Conservation (phyloP, 2,888 invertebrate species). For the Sylvicola cinctus region DNA sequence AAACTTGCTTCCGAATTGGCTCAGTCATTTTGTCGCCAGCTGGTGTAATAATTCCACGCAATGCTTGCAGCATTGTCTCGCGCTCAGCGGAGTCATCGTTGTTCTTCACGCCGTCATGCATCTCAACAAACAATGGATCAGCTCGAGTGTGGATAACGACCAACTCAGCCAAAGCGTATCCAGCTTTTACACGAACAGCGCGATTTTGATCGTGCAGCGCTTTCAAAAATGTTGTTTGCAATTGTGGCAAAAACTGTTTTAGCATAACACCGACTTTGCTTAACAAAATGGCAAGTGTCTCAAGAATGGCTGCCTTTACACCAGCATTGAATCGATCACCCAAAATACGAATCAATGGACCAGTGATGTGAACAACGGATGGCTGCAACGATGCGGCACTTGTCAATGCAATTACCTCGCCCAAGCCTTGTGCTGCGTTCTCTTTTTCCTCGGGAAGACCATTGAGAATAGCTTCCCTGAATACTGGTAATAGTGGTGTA, state of each 20-base stretch:
- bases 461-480: conserved; percentile 89
- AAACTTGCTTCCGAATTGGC: conserved; percentile 49
- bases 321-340: conserved; percentile 87
- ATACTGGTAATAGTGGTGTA: conserved; percentile 80
- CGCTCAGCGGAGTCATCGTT: conserved; percentile 67
- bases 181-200: conserved; percentile 74
- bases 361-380: conserved; percentile 92
- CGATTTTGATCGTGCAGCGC: conserved; percentile 79
- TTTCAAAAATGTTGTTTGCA: conserved; percentile 95
- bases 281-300: conserved; percentile 79
- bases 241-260: conserved; percentile 94
- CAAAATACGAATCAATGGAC: conserved; percentile 90
- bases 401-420: conserved; percentile 39
- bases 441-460: conserved; percentile 92
- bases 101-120: conserved; percentile 67
- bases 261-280: conserved; percentile 87
- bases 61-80: conserved; percentile 83
- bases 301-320: conserved; percentile 89
- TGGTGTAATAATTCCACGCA: conserved; percentile 63
- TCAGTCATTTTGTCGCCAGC: conserved; percentile 83
- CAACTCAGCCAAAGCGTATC: conserved; percentile 66
- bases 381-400: conserved; percentile 77
- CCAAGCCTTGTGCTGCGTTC: conserved; percentile 78
- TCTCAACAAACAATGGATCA: conserved; percentile 85
- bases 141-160: conserved; percentile 83